Conservation (phyloP, 2,888 invertebrate genomes). For the Pyrrhosoma nymphula region DNA sequence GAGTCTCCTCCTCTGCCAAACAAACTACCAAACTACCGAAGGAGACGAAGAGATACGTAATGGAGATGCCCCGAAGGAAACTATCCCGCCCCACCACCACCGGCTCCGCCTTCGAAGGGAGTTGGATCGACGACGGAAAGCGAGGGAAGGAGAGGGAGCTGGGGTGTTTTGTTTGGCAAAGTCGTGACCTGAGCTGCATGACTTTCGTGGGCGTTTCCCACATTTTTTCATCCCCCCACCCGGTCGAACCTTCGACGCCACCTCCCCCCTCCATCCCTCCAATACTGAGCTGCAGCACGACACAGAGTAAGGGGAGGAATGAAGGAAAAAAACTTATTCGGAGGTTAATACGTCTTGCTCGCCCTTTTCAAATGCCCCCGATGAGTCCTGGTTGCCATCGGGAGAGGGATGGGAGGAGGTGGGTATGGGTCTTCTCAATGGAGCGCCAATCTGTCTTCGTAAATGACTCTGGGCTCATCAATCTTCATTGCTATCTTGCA, state of each 20-base stretch:
- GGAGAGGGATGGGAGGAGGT: not conserved
- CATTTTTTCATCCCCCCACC: not conserved
- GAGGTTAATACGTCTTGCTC: not conserved
- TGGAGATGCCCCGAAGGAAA: slow-evolving; percentile 31
- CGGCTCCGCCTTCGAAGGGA: not conserved
- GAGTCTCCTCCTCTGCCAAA: not conserved
- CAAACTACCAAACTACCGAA: slow-evolving; percentile 17
- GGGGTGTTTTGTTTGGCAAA: not conserved
- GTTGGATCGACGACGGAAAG: not conserved
- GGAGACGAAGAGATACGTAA: not conserved
- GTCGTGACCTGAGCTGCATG: not conserved
- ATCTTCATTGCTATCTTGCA: slow-evolving; percentile 42
- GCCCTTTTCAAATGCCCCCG: not conserved
- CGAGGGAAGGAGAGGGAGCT: not conserved
- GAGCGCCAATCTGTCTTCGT: slow-evolving; percentile 27
- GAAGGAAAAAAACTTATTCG: not conserved
- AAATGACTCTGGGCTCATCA: not conserved
- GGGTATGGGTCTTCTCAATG: not conserved
- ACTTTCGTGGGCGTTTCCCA: not conserved
- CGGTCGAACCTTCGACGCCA: not conserved
- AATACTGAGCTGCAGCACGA: too few species aligned
- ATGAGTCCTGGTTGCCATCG: slow-evolving; percentile 36
- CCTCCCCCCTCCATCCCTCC: too few species aligned
- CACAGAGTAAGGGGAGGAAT: not conserved
- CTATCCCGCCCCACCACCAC: not conserved